Evolutionary conservation across 1,140 invertebrate species (phyloP).

Genomic region (Micrasema minimum): DNA sequence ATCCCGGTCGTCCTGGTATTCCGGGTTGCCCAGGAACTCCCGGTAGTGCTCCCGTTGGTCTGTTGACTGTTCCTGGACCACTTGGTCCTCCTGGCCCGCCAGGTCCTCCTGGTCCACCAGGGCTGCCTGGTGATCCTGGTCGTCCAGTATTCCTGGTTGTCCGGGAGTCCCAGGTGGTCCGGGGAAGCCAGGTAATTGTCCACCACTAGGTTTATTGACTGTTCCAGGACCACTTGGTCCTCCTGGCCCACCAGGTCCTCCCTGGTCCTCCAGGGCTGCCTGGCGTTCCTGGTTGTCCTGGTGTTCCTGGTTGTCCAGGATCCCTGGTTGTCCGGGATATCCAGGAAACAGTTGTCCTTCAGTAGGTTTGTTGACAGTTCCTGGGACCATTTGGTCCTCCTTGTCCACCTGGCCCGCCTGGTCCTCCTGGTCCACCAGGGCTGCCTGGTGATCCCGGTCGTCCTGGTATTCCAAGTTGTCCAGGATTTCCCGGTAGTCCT

Average conservation of each 20-base stretch:
- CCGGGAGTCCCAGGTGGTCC: constrained; percentile 52
- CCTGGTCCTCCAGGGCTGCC: too few relatives aligned
- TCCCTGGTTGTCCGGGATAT: not conserved
- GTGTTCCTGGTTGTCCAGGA: not conserved
- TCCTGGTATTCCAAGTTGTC: not conserved
- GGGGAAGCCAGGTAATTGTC: not conserved
- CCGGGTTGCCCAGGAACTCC: too few relatives aligned
- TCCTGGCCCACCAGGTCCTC: too few relatives aligned
- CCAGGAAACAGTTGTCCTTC: too few relatives aligned
- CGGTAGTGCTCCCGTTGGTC: too few relatives aligned
- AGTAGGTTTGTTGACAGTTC: too few relatives aligned
- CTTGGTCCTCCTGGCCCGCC: too few relatives aligned
- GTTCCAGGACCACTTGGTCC: not conserved
- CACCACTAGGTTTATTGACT: not conserved
- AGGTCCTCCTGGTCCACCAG: too few relatives aligned
- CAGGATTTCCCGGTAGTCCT: too few relatives aligned
- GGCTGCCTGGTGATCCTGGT: constrained; percentile 52
- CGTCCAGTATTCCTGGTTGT: constrained; percentile 54
- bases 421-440: constrained; percentile 7
- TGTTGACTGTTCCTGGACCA: too few relatives aligned
- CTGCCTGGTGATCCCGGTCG: constrained; percentile 8
- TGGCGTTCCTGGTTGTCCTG: not conserved
- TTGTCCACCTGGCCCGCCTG: not conserved
- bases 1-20: too few relatives aligned
- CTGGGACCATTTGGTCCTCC: not conserved